Percentiles rank a stretch among this genome's conserved stretches.
These are phyloP conservation scores for Gambusia affinis DNA, from an alignment of 2,113 vertebrate genomes.

Conservation along the genomic window DNA sequence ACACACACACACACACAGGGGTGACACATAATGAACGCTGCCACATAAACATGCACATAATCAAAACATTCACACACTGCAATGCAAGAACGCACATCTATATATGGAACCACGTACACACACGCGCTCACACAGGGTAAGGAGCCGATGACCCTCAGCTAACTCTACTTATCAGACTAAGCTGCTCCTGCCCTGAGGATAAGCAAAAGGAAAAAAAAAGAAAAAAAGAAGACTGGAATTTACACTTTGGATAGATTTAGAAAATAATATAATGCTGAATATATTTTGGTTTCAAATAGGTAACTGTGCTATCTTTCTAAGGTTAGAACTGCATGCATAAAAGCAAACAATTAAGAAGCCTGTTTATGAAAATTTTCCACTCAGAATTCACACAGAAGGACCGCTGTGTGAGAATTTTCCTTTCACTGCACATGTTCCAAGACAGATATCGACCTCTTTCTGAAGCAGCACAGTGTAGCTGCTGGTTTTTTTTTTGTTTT, in stretches of 20 bases:
- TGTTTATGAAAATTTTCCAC: not conserved
- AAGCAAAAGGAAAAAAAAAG: constrained; percentile 51
- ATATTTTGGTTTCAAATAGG: constrained; percentile 43
- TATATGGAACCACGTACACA: constrained; percentile 17
- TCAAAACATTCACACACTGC: constrained; percentile 19
- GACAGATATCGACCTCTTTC: not conserved
- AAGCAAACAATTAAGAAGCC: not conserved
- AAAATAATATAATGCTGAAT: constrained; percentile 42
- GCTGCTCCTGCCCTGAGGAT: constrained; percentile 66
- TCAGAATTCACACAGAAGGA: not conserved
- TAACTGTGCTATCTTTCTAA: constrained; percentile 45
- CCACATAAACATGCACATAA: constrained; percentile 19
- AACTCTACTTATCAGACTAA: constrained; percentile 70
- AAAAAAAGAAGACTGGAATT: constrained; percentile 59
- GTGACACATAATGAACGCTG: constrained; percentile 26
- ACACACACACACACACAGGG: constrained; percentile 5
- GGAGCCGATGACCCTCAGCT: constrained; percentile 64
- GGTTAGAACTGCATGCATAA: constrained; percentile 26
- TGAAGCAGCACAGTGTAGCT: not conserved
- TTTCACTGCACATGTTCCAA: too few relatives aligned
- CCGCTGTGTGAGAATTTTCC: not conserved
- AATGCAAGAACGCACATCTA: constrained; percentile 32
- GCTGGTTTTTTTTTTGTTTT: not conserved
- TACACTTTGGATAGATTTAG: constrained; percentile 68
- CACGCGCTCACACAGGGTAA: constrained; percentile 37